These are phyloP conservation scores for Ariolimax columbianus DNA, from an alignment of 2,888 invertebrate genomes.

Conservation along the genomic window DNA sequence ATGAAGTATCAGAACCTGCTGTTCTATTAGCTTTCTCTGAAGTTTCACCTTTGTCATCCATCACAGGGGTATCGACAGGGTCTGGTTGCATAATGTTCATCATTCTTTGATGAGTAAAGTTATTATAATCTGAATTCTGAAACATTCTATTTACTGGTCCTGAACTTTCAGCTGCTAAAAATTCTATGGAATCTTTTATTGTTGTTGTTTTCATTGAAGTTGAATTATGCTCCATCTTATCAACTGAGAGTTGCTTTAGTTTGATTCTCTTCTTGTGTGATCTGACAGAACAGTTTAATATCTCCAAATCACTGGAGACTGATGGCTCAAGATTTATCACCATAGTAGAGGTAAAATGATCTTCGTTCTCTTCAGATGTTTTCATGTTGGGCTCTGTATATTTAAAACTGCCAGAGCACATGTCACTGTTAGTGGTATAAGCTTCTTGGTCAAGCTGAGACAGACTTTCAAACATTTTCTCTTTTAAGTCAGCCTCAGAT, in stretches of 20 bases:
- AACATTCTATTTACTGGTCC: neutral
- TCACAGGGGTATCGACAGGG: neutral
- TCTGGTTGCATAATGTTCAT: neutral
- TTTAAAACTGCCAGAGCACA: neutral
- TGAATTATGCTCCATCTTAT: neutral
- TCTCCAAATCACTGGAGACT: neutral
- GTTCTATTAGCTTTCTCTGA: neutral
- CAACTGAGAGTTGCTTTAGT: neutral
- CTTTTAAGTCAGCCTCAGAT: conserved; percentile 19
- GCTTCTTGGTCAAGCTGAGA: conserved; percentile 13
- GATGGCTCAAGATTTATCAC: conserved; percentile 10
- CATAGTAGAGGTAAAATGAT: neutral
- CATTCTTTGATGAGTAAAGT: neutral
- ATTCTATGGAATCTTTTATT: too few relatives aligned
- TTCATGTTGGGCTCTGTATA: neutral
- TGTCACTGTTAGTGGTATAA: neutral
- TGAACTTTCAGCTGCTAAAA: neutral
- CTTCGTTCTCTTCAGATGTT: neutral
- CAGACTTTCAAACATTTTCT: conserved; percentile 17
- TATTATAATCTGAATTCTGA: neutral
- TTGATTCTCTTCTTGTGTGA: neutral
- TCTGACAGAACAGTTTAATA: neutral
- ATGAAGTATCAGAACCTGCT: neutral
- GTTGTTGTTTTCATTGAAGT: neutral
- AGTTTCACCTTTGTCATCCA: neutral